Base-by-base conservation (phyloP, 2,797 vertebrate genomes). In the Sebastes wilsoni region DNA sequence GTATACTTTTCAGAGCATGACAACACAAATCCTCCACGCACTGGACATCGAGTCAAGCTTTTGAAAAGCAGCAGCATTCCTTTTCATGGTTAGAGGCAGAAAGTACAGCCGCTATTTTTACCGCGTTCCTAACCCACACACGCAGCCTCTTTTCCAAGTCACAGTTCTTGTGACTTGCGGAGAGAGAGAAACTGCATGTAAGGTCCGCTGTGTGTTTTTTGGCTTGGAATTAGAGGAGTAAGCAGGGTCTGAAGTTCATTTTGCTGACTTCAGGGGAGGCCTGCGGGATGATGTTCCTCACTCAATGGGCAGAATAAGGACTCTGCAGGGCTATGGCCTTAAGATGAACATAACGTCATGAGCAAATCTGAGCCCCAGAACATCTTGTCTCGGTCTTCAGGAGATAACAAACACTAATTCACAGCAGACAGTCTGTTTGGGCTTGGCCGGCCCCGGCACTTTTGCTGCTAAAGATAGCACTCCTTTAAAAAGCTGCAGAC, bases 51-150 rank as follows among this genome's bases (percentile, higher is more conserved):
- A 72, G 36, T 87, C 74, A 25, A 66, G 75, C 84, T 70, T 84
- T 22, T 68, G 27, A 81, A 71, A 77, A 79, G 86, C 77, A 75
- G 81, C 66, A 78, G 75, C 82, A 73, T 87, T 91, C 83, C 83
- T 89, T 69, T 72, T 90, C 77, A 83, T 64, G 77, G 83, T 81
- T 76, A 71, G 80, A 80, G 72, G 79, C 79, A 84, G 80, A 91
- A 86, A 86, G 82, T 66, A 84, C 68, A 81, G 76, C 8, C 2
- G 38, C 90, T 90, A 92, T 92, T 94, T 90, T 92, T 89, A 92
- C 75, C 42, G 8, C 34, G 56, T 78, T 92, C 77, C 79, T 46
- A 84, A 87, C 72, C 81, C 85, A 83, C 85, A 72, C 88, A 78
- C 9, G 4, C 67, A 70, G 76, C 75, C 60, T 73, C 52, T 68